Evolutionary conservation across 2,113 vertebrate species (phyloP).

Genomic region (Oceanodroma tethys): DNA sequence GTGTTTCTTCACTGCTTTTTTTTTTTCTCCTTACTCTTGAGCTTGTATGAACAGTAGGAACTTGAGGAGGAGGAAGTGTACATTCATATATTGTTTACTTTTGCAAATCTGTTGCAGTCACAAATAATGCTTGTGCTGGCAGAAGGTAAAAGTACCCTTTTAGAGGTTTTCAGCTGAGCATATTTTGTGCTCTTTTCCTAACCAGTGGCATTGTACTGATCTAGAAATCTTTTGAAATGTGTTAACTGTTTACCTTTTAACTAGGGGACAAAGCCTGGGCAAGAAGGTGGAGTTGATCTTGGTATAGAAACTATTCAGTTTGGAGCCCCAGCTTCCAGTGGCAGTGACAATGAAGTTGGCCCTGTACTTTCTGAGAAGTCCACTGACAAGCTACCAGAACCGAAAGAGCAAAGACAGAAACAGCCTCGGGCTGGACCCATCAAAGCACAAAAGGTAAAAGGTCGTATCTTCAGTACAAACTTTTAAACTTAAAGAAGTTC

Average conservation of each 20-base stretch:
- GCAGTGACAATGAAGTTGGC: conserved; percentile 90
- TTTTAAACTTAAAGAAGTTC: background rate
- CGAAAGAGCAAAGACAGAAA: conserved; percentile 97
- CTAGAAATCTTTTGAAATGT: background rate
- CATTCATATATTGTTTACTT: background rate
- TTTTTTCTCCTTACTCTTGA: background rate
- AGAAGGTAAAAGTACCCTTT: background rate
- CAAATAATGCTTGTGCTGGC: background rate
- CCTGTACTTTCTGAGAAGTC: conserved; percentile 83
- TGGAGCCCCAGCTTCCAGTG: conserved; percentile 92
- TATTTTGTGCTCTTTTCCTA: background rate
- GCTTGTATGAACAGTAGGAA: background rate
- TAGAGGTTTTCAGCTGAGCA: background rate
- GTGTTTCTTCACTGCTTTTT: background rate
- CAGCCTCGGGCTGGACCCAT: conserved; percentile 93
- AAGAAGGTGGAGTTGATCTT: conserved; percentile 84
- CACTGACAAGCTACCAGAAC: conserved; percentile 88
- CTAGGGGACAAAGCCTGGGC: conserved; percentile 82
- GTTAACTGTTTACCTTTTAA: background rate
- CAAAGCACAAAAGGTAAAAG: conserved; percentile 92
- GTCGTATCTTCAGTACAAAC: background rate
- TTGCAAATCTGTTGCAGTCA: background rate
- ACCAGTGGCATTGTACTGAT: background rate
- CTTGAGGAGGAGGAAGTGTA: background rate
- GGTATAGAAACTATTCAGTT: conserved; percentile 95